A percentile compares a stretch with the other conserved stretches of the same genome.
These are phyloP conservation scores for Xestia sexstrigata DNA, from an alignment of 2,888 invertebrate genomes.

Conservation along the genomic window DNA sequence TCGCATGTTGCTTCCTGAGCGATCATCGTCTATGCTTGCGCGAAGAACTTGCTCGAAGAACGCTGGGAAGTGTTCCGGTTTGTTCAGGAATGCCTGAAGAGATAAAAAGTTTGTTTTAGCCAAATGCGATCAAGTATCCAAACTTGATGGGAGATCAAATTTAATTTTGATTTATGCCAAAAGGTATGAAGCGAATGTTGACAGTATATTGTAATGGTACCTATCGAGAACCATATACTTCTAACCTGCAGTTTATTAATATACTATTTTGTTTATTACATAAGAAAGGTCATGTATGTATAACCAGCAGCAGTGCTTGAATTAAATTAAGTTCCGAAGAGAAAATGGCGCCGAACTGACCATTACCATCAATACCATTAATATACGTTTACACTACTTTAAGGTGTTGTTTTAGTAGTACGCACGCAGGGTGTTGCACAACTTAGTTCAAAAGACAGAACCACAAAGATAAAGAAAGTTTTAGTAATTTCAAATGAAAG, in stretches of 20 bases:
- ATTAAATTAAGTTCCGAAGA: not conserved
- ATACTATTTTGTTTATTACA: not conserved
- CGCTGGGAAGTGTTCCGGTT: conserved; percentile 94
- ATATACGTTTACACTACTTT: not conserved
- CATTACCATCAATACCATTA: not conserved
- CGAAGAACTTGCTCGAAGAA: conserved; percentile 96
- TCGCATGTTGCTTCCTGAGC: conserved; percentile 83
- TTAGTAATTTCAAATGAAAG: not conserved
- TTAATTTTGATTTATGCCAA: not conserved
- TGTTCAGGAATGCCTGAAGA: conserved; percentile 94
- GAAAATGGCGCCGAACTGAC: not conserved
- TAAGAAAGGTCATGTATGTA: not conserved
- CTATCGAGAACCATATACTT: not conserved
- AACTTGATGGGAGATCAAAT: too few species aligned
- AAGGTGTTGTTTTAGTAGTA: not conserved
- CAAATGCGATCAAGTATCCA: not conserved
- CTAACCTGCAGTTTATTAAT: not conserved
- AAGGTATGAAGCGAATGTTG: not conserved
- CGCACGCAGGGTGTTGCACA: not conserved
- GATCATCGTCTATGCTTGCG: conserved; percentile 92
- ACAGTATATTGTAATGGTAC: not conserved
- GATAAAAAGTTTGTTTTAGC: not conserved
- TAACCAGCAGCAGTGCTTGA: too few species aligned
- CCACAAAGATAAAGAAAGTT: not conserved
- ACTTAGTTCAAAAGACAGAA: not conserved